Evolutionary conservation across 2,113 vertebrate species (phyloP).

Genomic region (Erpornis zantholeuca): DNA sequence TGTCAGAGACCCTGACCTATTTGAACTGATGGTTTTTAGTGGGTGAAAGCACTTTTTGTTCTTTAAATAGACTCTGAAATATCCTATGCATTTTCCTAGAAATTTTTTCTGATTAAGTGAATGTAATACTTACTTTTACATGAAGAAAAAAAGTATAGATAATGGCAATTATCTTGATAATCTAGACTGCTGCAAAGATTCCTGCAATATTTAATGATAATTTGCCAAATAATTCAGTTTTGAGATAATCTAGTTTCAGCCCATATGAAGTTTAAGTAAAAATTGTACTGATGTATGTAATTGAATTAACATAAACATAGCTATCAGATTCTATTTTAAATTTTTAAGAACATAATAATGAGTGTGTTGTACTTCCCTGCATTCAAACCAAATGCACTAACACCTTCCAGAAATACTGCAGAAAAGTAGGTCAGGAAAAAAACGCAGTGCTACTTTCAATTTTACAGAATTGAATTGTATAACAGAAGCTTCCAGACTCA

Average conservation of each 20-base stretch:
- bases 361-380: neutral
- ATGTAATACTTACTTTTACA: neutral
- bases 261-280: neutral
- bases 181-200: neutral
- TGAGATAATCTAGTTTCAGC: neutral
- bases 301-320: neutral
- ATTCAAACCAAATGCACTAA: neutral
- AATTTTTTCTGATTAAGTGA: neutral
- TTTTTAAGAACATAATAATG: neutral
- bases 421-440: conserved; percentile 22
- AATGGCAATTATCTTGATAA: neutral
- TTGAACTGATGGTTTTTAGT: neutral
- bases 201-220: neutral
- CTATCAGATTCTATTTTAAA: neutral
- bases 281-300: neutral
- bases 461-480: neutral
- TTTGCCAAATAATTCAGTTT: neutral
- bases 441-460: neutral
- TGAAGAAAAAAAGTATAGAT: neutral
- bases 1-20: neutral
- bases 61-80: neutral
- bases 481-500: neutral
- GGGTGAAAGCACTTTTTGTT: neutral
- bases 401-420: neutral
- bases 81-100: neutral